Percentiles rank a stretch among this genome's conserved stretches.
Conservation (phyloP, 2,888 invertebrate genomes). For the Nephrotoma guestfalica region DNA sequence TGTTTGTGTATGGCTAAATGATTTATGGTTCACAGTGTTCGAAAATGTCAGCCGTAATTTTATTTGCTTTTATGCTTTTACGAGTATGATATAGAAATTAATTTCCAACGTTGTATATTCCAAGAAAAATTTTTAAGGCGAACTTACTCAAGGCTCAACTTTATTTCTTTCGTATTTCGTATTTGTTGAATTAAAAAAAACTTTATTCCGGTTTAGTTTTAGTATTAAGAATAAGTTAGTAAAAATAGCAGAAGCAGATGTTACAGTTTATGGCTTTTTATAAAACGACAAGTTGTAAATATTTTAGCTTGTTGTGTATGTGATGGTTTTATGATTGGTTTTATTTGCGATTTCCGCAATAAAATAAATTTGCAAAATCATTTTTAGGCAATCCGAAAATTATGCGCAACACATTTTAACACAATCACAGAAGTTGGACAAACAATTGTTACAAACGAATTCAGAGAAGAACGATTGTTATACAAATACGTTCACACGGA, state of each 20-base stretch:
- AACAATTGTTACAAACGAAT: too few relatives aligned
- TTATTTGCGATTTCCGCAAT: too few relatives aligned
- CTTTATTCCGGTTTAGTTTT: background rate
- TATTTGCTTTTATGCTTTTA: background rate
- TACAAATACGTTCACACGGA: too few relatives aligned
- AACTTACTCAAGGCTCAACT: background rate
- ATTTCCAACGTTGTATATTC: background rate
- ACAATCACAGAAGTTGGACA: too few relatives aligned
- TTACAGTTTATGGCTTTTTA: background rate
- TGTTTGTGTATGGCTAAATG: background rate
- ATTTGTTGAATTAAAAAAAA: background rate
- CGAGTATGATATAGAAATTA: background rate
- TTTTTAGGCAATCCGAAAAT: too few relatives aligned
- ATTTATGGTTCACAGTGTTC: background rate
- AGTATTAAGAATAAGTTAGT: background rate
- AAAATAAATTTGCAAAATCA: too few relatives aligned
- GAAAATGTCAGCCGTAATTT: background rate
- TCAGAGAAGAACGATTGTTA: too few relatives aligned
- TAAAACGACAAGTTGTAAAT: too few relatives aligned
- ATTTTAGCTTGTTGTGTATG: too few relatives aligned
- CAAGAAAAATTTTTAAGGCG: background rate
- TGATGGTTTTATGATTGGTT: too few relatives aligned
- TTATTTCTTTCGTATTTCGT: background rate
- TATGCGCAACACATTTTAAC: too few relatives aligned
- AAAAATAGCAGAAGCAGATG: background rate